phyloP scores from a whole-genome alignment of 2,797 vertebrate genomes.

The Decapterus maruadsi region DNA sequence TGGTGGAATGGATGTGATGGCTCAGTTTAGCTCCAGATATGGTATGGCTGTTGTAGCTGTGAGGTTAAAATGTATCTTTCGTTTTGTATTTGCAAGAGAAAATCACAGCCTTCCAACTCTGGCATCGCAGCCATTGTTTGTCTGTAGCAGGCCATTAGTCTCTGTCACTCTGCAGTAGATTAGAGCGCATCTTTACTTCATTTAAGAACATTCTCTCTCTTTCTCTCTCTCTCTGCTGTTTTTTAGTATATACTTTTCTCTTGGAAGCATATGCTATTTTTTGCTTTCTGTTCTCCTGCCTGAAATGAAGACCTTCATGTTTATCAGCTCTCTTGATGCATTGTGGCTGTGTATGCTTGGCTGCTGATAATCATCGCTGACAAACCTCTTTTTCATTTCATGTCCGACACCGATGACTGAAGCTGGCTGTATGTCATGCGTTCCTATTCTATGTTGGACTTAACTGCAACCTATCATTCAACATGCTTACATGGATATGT shows the following conservation, averaged over 20 bases:
- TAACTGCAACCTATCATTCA: background rate
- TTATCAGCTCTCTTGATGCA: slow-evolving; percentile 56
- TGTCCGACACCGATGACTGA: slow-evolving; percentile 46
- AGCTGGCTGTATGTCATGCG: slow-evolving; percentile 39
- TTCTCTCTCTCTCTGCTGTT: slow-evolving; percentile 11
- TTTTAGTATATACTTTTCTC: slow-evolving; percentile 19
- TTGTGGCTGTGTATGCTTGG: slow-evolving; percentile 57
- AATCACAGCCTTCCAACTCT: slow-evolving; percentile 5
- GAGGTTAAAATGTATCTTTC: slow-evolving; percentile 11
- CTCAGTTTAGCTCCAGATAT: slow-evolving; percentile 36
- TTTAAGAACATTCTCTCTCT: slow-evolving; percentile 37
- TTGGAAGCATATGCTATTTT: slow-evolving; percentile 18
- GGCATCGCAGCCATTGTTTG: slow-evolving; percentile 27
- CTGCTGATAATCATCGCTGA: slow-evolving; percentile 69
- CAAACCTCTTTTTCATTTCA: slow-evolving; percentile 63
- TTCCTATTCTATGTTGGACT: slow-evolving; percentile 32
- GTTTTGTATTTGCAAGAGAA: slow-evolving; percentile 14
- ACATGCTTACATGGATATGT: slow-evolving; percentile 25
- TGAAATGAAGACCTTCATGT: slow-evolving; percentile 43
- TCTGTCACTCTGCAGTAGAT: slow-evolving; percentile 33
- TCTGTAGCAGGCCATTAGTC: slow-evolving; percentile 41
- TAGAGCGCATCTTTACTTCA: slow-evolving; percentile 29
- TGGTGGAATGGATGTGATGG: slow-evolving; percentile 14
- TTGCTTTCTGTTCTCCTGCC: slow-evolving; percentile 42
- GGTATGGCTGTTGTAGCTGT: background rate